Evolutionary conservation across 2,113 vertebrate genomes (phyloP).

Genomic region (Condylura cristata): DNA sequence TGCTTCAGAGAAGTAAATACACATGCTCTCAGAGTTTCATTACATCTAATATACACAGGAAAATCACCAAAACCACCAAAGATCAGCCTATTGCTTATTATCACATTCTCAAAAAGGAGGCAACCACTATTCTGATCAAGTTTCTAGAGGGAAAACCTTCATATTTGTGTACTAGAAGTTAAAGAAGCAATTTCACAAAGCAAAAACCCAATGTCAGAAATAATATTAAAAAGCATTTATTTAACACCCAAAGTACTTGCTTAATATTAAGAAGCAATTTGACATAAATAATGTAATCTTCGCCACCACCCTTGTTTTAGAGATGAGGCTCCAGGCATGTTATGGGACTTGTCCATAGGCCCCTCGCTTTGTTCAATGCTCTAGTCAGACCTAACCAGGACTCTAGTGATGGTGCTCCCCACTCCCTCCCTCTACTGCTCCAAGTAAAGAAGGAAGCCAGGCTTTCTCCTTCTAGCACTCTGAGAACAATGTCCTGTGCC

Average conservation of each 20-base stretch:
- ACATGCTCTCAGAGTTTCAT: not conserved
- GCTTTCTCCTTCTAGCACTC: not conserved
- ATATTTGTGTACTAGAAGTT: not conserved
- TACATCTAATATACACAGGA: not conserved
- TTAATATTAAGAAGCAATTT: not conserved
- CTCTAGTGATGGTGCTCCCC: not conserved
- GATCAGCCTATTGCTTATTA: not conserved
- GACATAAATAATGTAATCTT: not conserved
- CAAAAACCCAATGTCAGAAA: not conserved
- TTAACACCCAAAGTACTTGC: not conserved
- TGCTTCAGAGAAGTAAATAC: not conserved
- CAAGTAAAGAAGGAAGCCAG: not conserved
- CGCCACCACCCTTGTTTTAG: not conserved
- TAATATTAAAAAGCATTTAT: not conserved
- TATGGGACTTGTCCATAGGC: not conserved
- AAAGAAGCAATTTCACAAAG: not conserved
- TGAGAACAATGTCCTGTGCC: not conserved
- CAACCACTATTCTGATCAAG: not conserved
- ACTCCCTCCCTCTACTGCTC: not conserved
- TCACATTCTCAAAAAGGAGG: not conserved
- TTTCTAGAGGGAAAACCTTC: constrained; percentile 14
- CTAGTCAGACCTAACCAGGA: not conserved
- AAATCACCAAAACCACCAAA: too few relatives aligned
- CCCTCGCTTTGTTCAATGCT: not conserved
- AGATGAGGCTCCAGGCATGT: not conserved